phyloP scores from a whole-genome alignment of 2,888 invertebrate genomes.

The Andrena dorsata region DNA sequence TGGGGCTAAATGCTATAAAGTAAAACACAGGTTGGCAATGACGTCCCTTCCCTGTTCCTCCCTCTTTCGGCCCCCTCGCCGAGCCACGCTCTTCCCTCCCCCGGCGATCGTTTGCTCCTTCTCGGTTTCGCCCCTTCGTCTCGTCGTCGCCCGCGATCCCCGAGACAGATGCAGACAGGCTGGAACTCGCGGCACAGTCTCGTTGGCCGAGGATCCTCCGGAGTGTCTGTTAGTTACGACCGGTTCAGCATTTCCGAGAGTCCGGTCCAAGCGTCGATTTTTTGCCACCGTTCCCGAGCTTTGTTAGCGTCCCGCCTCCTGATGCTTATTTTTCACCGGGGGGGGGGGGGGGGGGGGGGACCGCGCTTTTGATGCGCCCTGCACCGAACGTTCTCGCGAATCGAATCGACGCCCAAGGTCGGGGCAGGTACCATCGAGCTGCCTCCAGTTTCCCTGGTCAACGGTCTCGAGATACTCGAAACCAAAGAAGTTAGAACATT shows the following conservation, averaged over 20 bases:
- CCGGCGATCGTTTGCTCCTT: constrained; percentile 44
- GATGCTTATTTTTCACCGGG: constrained; percentile 21
- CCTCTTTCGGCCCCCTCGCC: constrained; percentile 25
- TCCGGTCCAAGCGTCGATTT: constrained; percentile 66
- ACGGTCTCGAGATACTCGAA: too few relatives aligned
- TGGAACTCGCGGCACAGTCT: constrained; percentile 14
- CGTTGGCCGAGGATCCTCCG: constrained; percentile 22
- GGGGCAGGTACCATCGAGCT: background rate
- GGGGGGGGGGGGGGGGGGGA: too few relatives aligned
- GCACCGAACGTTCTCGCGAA: background rate
- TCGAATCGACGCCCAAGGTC: constrained; percentile 4
- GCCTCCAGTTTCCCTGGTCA: too few relatives aligned
- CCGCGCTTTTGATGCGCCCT: constrained; percentile 17
- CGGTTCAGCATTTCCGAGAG: constrained; percentile 79
- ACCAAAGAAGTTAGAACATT: too few relatives aligned
- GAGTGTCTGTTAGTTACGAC: constrained; percentile 72
- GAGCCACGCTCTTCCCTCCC: constrained; percentile 26
- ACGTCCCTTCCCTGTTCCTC: constrained; percentile 31
- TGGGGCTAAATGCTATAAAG: constrained; percentile 84
- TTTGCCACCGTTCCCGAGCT: constrained; percentile 56
- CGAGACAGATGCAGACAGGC: constrained; percentile 47
- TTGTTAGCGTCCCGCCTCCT: constrained; percentile 43
- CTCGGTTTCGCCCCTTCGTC: constrained; percentile 1
- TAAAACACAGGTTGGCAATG: constrained; percentile 82
- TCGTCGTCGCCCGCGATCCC: constrained; percentile 15